A percentile compares a stretch with the other conserved stretches of the same genome.
Conservation (phyloP, 2,888 invertebrate species). For the Cryptophagus acutangulus region DNA sequence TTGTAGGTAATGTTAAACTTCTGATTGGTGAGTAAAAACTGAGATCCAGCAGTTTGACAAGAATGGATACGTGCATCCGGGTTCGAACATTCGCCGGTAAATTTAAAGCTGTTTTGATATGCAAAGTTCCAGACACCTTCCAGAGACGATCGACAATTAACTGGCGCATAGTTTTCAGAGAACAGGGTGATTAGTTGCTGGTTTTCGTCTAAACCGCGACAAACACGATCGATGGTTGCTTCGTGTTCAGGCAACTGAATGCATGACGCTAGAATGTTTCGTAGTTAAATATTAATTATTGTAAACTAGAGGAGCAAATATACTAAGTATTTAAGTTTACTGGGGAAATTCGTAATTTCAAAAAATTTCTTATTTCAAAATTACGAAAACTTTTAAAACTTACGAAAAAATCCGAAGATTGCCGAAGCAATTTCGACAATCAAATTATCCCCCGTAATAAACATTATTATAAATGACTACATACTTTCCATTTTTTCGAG, state of each 20-base stretch:
- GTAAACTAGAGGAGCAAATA: no score
- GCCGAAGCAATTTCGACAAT: not conserved
- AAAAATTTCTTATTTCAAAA: no score
- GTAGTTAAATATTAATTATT: no score
- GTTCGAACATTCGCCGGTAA: slow-evolving; percentile 83
- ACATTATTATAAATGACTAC: not conserved
- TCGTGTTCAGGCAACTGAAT: slow-evolving; percentile 61
- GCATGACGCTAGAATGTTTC: slow-evolving; percentile 64
- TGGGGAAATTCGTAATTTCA: slow-evolving; percentile 7
- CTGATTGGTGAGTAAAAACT: slow-evolving; percentile 93
- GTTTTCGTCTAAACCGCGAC: slow-evolving; percentile 66
- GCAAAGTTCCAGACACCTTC: slow-evolving; percentile 97
- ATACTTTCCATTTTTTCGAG: slow-evolving; percentile 83
- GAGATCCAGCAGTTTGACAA: slow-evolving; percentile 93
- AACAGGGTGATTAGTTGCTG: slow-evolving; percentile 81
- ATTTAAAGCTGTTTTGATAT: slow-evolving; percentile 73
- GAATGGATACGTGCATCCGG: slow-evolving; percentile 86
- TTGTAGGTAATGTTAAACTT: slow-evolving; percentile 94
- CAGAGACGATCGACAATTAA: slow-evolving; percentile 86
- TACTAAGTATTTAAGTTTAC: slow-evolving; percentile 10
- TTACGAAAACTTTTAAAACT: slow-evolving; percentile 4
- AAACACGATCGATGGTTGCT: slow-evolving; percentile 73
- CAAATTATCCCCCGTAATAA: not conserved
- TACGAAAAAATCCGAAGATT: not conserved
- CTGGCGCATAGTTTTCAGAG: slow-evolving; percentile 82